A percentile compares a stretch with the other conserved stretches of the same genome.
These are phyloP conservation scores for Pelecanus crispus DNA, from an alignment of 2,113 vertebrate genomes.

Conservation along the genomic window DNA sequence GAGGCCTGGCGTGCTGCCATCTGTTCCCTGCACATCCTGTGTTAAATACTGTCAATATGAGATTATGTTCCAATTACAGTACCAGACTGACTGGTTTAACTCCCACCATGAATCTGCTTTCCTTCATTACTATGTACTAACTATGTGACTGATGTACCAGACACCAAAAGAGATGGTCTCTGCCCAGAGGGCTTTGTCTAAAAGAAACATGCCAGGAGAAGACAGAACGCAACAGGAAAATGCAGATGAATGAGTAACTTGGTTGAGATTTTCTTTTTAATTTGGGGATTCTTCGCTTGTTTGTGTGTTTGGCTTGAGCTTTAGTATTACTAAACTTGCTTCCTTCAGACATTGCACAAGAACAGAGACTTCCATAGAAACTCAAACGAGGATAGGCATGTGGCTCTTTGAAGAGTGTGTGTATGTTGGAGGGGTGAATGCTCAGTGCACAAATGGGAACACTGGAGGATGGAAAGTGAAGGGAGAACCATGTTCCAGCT, in stretches of 20 bases:
- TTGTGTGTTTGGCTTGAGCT: conserved; percentile 37
- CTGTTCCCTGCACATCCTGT: conserved; percentile 8
- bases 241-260: conserved; percentile 42
- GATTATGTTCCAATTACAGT: conserved; percentile 54
- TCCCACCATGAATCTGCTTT: conserved; percentile 43
- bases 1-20: neutral
- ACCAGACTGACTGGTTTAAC: conserved; percentile 59
- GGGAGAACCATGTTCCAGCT: neutral
- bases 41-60: conserved; percentile 50
- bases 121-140: conserved; percentile 47
- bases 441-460: neutral
- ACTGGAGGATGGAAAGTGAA: rapidly evolving
- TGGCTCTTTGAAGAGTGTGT: neutral
- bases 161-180: conserved; percentile 53
- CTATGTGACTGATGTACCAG: conserved; percentile 53
- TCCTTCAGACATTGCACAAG: conserved; percentile 39
- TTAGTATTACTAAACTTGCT: conserved; percentile 11
- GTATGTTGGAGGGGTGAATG: neutral
- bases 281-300: neutral
- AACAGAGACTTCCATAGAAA: neutral
- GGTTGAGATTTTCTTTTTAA: conserved; percentile 8
- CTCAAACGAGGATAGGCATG: conserved; percentile 22
- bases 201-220: neutral
- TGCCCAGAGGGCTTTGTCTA: conserved; percentile 54
- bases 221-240: neutral